A percentile compares a stretch with the other conserved stretches of the same genome.
These are phyloP conservation scores for Villa cingulata DNA, from an alignment of 2,888 invertebrate genomes.

Conservation along the genomic window DNA sequence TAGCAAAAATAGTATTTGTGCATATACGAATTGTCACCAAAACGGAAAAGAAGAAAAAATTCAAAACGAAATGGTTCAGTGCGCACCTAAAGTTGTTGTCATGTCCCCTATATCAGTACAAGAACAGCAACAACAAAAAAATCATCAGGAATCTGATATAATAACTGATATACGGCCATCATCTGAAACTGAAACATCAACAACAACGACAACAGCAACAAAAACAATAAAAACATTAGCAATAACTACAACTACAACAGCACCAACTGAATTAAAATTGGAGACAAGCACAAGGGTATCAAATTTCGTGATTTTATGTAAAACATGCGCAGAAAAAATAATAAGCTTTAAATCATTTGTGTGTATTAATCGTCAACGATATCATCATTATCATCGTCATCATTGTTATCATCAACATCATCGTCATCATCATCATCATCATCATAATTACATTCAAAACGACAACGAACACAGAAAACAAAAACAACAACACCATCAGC, in stretches of 20 bases:
- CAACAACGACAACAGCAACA: slow-evolving; percentile 3
- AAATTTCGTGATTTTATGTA: slow-evolving; percentile 7
- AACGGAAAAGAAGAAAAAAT: neutral
- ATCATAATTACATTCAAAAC: too few relatives aligned
- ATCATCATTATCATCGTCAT: slow-evolving; percentile 1
- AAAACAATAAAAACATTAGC: neutral
- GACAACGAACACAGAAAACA: too few relatives aligned
- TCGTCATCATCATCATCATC: slow-evolving; percentile 2
- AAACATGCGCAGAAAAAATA: slow-evolving; percentile 14
- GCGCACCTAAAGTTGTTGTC: neutral
- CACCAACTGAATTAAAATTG: neutral
- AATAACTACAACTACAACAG: slow-evolving; percentile 1
- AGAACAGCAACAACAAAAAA: slow-evolving; percentile 4
- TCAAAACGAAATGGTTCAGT: slow-evolving; percentile 2
- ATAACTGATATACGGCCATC: neutral
- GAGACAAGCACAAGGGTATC: neutral
- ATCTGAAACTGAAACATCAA: too few relatives aligned
- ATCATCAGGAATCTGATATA: neutral
- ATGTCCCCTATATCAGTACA: neutral
- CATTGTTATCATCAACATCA: neutral
- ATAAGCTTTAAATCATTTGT: slow-evolving; percentile 3
- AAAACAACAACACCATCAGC: too few relatives aligned
- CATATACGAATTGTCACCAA: neutral
- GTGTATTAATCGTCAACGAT: slow-evolving; percentile 10
- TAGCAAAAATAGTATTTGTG: too few relatives aligned